Evolutionary conservation across 2,888 invertebrate genomes (phyloP).

Genomic region (Cryptocheilus praepositus): DNA sequence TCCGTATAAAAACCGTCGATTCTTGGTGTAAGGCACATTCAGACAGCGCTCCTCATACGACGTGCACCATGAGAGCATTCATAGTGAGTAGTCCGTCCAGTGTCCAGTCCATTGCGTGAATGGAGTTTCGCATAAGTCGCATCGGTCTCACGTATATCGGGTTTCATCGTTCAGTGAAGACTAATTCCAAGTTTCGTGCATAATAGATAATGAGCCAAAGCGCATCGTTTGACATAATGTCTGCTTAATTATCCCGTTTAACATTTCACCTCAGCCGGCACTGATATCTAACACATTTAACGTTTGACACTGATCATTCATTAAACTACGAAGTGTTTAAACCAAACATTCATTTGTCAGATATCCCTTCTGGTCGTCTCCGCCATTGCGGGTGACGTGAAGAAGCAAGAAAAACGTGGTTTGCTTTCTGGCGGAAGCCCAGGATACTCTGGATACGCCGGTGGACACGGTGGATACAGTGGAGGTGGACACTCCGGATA

Average conservation of each 20-base stretch:
- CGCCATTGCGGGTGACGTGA: slow-evolving; percentile 33
- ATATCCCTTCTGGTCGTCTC: slow-evolving; percentile 43
- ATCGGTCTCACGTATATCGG: too few species aligned
- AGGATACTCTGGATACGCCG: slow-evolving; percentile 8
- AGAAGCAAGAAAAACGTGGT: slow-evolving; percentile 49
- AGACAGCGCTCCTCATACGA: slow-evolving; percentile 32
- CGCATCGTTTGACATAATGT: too few species aligned
- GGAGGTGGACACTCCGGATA: not conserved
- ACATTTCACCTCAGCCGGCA: too few species aligned
- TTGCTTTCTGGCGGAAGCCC: slow-evolving; percentile 11
- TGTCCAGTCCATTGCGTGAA: too few species aligned
- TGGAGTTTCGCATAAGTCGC: too few species aligned
- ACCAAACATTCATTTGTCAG: slow-evolving; percentile 33
- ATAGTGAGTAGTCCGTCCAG: slow-evolving; percentile 51
- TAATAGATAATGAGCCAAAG: too few species aligned
- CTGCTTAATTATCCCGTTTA: too few species aligned
- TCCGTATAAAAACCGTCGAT: slow-evolving; percentile 57
- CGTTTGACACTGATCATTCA: not conserved
- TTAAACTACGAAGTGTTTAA: too few species aligned
- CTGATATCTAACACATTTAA: not conserved
- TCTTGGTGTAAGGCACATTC: slow-evolving; percentile 50
- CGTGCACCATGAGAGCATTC: slow-evolving; percentile 51
- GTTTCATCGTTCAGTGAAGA: not conserved
- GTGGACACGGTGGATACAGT: slow-evolving; percentile 13
- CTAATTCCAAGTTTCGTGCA: not conserved